Evolutionary conservation across 2,113 vertebrate genomes (phyloP).

Genomic region (Eulemur rufifrons): DNA sequence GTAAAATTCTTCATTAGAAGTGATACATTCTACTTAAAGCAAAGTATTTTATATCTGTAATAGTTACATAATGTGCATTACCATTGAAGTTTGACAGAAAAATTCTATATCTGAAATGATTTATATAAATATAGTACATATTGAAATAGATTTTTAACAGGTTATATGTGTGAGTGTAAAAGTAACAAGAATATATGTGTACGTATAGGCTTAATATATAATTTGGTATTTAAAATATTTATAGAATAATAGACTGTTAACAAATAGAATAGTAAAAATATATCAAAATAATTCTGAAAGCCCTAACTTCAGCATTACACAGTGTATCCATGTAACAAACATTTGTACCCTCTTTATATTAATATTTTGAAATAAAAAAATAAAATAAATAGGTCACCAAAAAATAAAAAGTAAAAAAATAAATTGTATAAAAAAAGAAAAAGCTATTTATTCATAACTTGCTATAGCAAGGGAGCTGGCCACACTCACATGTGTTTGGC

Average conservation of each 20-base stretch:
- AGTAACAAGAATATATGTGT: neutral
- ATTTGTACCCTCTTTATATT: no score
- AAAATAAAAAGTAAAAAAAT: no score
- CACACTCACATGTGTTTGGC: neutral
- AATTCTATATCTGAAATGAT: neutral
- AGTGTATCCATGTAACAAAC: no score
- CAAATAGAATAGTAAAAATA: neutral
- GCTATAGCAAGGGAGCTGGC: neutral
- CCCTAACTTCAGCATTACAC: no score
- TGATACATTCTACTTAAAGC: neutral
- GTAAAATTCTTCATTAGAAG: neutral
- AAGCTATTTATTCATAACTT: neutral
- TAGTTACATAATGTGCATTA: neutral
- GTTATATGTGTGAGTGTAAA: neutral
- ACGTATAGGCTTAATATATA: neutral
- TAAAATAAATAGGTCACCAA: no score
- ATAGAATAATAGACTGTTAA: neutral
- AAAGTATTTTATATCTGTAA: neutral
- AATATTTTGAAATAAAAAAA: no score
- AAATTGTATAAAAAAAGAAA: neutral
- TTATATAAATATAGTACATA: neutral
- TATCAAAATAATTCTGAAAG: neutral
- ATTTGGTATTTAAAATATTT: neutral
- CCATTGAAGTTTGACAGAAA: neutral
- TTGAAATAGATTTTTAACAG: neutral